A percentile compares a stretch with the other conserved stretches of the same genome.
phyloP scores from a whole-genome alignment of 2,888 invertebrate species.

The Eilema depressum region DNA sequence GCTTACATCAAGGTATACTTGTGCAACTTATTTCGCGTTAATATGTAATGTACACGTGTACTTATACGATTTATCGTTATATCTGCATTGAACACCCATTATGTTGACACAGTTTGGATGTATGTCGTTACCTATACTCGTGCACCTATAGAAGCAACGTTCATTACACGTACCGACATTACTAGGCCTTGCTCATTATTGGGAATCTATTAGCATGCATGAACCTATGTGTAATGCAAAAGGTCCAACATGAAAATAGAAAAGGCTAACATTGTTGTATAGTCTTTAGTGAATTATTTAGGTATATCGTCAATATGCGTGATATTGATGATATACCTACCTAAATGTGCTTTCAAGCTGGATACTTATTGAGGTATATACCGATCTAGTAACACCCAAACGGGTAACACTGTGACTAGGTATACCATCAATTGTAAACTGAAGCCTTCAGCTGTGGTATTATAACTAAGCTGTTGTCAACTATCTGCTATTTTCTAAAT shows the following conservation, averaged over 20 bases:
- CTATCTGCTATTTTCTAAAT: too few relatives aligned
- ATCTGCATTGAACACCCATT: constrained; percentile 40
- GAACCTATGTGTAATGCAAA: constrained; percentile 10
- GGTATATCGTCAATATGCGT: too few relatives aligned
- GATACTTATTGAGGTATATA: too few relatives aligned
- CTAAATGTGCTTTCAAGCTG: not conserved
- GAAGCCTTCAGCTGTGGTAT: too few relatives aligned
- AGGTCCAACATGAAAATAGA: not conserved
- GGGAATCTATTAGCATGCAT: constrained; percentile 37
- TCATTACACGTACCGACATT: constrained; percentile 38
- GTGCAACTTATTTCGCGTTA: constrained; percentile 20
- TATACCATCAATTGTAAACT: too few relatives aligned
- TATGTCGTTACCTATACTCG: too few relatives aligned
- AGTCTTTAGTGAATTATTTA: not conserved
- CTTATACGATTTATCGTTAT: constrained; percentile 28
- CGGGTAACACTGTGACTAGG: too few relatives aligned
- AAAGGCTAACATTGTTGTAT: not conserved
- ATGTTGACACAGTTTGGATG: constrained; percentile 48
- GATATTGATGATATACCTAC: too few relatives aligned
- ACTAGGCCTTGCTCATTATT: constrained; percentile 43
- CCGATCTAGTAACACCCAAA: too few relatives aligned
- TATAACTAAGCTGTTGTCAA: too few relatives aligned
- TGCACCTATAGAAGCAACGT: constrained; percentile 39
- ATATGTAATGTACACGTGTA: too few relatives aligned
- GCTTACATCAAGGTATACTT: constrained; percentile 12